Conservation (phyloP, 2,888 invertebrate genomes). For the Mongoloraphidia duomilia region DNA sequence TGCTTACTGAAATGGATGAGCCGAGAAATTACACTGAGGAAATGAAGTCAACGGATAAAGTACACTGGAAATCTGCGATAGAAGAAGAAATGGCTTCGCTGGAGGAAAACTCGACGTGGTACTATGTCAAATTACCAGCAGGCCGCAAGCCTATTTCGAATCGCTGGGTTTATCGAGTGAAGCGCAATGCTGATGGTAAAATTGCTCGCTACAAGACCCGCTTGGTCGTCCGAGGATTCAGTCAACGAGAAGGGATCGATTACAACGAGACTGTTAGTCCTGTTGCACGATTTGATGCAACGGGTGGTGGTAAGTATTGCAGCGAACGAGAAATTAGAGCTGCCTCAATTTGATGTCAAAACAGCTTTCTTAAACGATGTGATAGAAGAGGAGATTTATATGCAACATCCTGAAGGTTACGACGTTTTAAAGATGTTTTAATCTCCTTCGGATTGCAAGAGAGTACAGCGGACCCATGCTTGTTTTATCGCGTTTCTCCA, state of each 20-base stretch:
- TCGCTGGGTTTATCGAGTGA: slow-evolving; percentile 12
- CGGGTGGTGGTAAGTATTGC: slow-evolving; percentile 17
- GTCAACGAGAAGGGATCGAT: slow-evolving; percentile 16
- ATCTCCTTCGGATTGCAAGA: slow-evolving; percentile 2
- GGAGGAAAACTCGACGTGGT: slow-evolving; percentile 15
- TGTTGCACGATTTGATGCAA: slow-evolving; percentile 17
- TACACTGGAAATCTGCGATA: slow-evolving; percentile 14
- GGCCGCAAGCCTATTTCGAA: slow-evolving; percentile 9
- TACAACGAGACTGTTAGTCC: slow-evolving; percentile 21
- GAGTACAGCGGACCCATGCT: slow-evolving; percentile 17
- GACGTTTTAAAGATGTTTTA: too few relatives aligned
- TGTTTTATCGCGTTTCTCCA: slow-evolving; percentile 14
- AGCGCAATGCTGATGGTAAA: slow-evolving; percentile 13
- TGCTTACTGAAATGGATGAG: background rate
- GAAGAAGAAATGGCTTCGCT: slow-evolving; percentile 13
- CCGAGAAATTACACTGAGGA: slow-evolving; percentile 13
- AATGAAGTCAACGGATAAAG: slow-evolving; percentile 6
- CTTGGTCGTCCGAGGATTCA: slow-evolving; percentile 17
- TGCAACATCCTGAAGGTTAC: slow-evolving; percentile 22
- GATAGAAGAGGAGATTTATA: slow-evolving; percentile 20
- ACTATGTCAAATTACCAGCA: slow-evolving; percentile 7
- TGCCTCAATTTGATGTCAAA: slow-evolving; percentile 20
- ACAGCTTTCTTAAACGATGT: slow-evolving; percentile 21
- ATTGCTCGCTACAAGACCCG: slow-evolving; percentile 18
- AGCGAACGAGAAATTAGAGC: slow-evolving; percentile 12